These are phyloP conservation scores for Aotus griseimembra DNA, from an alignment of 2,797 vertebrate genomes.

Conservation along the genomic window DNA sequence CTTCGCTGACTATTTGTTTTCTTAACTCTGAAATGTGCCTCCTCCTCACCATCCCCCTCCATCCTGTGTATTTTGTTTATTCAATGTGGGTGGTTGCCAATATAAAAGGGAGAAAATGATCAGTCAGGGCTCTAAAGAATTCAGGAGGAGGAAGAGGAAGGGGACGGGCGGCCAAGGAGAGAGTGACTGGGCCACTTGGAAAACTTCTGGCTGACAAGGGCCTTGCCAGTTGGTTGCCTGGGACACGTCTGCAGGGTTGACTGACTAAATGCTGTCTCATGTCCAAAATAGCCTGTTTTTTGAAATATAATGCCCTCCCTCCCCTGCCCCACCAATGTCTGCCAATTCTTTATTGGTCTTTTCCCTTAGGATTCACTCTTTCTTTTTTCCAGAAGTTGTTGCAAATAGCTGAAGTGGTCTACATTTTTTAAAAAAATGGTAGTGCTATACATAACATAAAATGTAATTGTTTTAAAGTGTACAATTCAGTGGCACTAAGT, in stretches of 20 bases:
- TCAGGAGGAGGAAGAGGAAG: not conserved
- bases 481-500: not conserved
- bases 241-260: no score
- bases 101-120: constrained; percentile 76
- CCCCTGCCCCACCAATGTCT: not conserved
- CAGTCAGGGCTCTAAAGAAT: constrained; percentile 64
- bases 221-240: not conserved
- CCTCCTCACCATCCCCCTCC: not conserved
- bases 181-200: not conserved
- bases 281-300: not conserved
- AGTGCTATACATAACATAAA: not conserved
- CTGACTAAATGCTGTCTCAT: not conserved
- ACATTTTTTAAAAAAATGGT: not conserved
- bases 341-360: not conserved
- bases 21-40: constrained; percentile 69
- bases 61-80: constrained; percentile 66
- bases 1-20: constrained; percentile 68
- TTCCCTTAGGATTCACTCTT: not conserved
- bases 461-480: not conserved
- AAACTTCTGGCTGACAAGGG: not conserved
- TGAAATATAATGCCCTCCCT: not conserved
- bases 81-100: constrained; percentile 50
- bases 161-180: not conserved
- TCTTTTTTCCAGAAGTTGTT: not conserved
- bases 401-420: not conserved